Evolutionary conservation across 2,888 invertebrate genomes (phyloP).

Genomic region (Imbricaverruca yamaguchii): DNA sequence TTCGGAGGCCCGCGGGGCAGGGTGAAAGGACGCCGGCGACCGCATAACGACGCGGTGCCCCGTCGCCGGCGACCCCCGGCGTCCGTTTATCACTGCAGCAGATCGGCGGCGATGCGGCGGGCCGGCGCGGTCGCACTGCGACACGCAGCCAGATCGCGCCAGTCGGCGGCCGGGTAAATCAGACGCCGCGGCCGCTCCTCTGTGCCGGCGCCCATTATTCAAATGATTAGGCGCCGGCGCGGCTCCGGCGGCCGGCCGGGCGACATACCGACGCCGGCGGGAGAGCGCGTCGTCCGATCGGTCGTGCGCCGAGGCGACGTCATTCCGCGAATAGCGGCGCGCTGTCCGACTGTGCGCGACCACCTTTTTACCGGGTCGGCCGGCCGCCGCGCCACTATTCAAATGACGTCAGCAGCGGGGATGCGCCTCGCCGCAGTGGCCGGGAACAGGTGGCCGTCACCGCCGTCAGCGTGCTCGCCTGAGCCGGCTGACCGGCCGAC

Average conservation of each 20-base stretch:
- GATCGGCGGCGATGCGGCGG: not conserved
- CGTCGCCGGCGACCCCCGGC: not conserved
- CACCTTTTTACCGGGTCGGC: not conserved
- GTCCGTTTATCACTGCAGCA: not conserved
- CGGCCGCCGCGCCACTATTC: not conserved
- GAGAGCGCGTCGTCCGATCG: not conserved
- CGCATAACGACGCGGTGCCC: too few species aligned
- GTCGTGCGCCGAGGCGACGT: not conserved
- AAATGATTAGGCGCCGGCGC: not conserved
- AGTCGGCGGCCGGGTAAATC: not conserved
- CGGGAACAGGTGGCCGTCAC: too few species aligned
- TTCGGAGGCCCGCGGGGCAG: too few species aligned
- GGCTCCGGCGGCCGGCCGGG: too few species aligned
- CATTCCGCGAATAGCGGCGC: not conserved
- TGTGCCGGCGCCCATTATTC: not conserved
- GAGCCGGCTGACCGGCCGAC: too few species aligned
- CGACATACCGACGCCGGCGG: not conserved
- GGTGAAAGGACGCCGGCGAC: too few species aligned
- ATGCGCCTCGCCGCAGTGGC: too few species aligned
- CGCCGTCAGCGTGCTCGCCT: too few species aligned
- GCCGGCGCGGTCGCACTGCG: not conserved
- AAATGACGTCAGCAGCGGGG: slow-evolving; percentile 7
- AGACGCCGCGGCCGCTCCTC: not conserved
- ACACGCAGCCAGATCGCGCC: not conserved
- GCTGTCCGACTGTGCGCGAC: not conserved